Percentiles rank a stretch among this genome's conserved stretches.
Conservation (phyloP, 2,888 invertebrate species). For the Amphiduros pacificus region DNA sequence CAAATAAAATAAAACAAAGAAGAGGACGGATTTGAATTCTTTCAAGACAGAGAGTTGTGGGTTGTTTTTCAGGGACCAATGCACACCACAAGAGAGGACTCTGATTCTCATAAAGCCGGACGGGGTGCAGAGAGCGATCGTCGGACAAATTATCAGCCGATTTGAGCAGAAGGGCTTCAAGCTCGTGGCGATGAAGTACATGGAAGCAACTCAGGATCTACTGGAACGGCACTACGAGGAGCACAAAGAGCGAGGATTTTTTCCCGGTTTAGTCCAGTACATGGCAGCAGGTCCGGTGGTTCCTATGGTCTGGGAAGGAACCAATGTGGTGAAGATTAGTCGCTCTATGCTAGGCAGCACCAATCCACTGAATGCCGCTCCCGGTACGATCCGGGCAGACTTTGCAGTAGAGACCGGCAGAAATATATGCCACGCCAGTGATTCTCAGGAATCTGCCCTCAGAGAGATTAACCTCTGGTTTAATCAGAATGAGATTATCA, state of each 20-base stretch:
- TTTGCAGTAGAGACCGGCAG: slow-evolving; percentile 11
- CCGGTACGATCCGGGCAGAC: slow-evolving; percentile 18
- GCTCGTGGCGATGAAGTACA: slow-evolving; percentile 11
- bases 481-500: slow-evolving; percentile 2
- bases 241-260: slow-evolving; percentile 5
- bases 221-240: slow-evolving; percentile 7
- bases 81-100: too few species aligned
- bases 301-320: slow-evolving; percentile 19
- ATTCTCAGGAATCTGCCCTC: slow-evolving; percentile 4
- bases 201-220: slow-evolving; percentile 9
- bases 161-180: slow-evolving; percentile 16
- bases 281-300: slow-evolving; percentile 14
- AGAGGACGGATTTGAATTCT: too few species aligned
- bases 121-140: slow-evolving; percentile 10
- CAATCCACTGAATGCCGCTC: slow-evolving; percentile 8
- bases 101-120: slow-evolving; percentile 13
- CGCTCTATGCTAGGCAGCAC: slow-evolving; percentile 11
- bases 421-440: slow-evolving; percentile 12
- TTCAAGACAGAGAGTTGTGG: too few species aligned
- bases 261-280: slow-evolving; percentile 1
- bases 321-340: not conserved
- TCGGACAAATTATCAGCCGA: not conserved
- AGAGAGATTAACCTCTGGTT: slow-evolving; percentile 12
- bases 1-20: too few species aligned
- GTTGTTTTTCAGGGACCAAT: too few species aligned